Base-by-base conservation (phyloP, 2,888 invertebrate species). In the Tetranychus piercei region DNA sequence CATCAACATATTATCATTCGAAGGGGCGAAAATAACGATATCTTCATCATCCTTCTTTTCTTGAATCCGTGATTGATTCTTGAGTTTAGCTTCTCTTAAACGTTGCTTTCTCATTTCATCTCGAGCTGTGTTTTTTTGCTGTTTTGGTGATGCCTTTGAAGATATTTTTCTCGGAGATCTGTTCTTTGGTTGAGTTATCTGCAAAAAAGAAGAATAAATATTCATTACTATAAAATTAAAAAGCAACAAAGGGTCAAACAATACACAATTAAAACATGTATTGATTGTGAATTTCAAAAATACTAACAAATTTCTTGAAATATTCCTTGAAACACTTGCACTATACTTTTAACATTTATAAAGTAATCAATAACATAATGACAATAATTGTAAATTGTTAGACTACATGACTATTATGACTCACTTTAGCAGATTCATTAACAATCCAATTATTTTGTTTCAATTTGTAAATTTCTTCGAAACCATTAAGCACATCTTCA, bases 401-500 rank as follows among this genome's bases (percentile, higher is more conserved):
- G 65, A 18, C 20, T 65, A 71, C 34, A 22, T 34, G 34, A 34
- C 34, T 34, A 34, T 34, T 71, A n/a, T 71, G 15, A 55, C 55
- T 55, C 15, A 55, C 55, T 55, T 73, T 64, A 22, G 55, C 11
- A 22, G 22, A n/a, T 71, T 64, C 65, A 18, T 64, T n/a, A 23
- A 77, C 77, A 67, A 77, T 75, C 79, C 79, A 79, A 34, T 76
- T 76, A 72, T 78, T 79, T 23, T 70, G 69, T 18, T 74, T 74
- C 73, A 78, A 71, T 22, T 65, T 65, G 22, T 77, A 45, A 44
- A 79, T 76, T 45, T 79, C 77, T 23, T 75, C 74, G 70, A 79
- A 79, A 7, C 77, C 77, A n/a, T 76, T 44, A n/a, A 92, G 88
- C 74, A 95, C 88, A 80, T 94, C 90, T 77, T 88, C 87, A 23